Evolutionary conservation across 92 coral and sea anemone species (phyloP), one percentile per base, ranked within the genome.

Genomic region (Heteractis magnifica): DNA sequence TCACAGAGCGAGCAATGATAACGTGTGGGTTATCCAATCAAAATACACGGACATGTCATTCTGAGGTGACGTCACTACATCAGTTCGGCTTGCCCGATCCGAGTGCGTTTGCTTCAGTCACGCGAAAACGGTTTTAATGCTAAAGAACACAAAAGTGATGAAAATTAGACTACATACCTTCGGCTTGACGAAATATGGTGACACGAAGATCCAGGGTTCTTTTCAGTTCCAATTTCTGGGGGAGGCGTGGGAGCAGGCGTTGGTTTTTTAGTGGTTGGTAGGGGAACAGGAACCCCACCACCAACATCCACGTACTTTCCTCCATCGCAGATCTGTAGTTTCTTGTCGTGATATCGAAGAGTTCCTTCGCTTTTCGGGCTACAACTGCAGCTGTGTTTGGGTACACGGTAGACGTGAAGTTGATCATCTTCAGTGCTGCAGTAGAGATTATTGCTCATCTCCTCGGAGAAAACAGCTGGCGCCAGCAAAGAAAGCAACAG

Each of bases 311-410:
- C 86, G 56, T 58, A 86, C 19, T 65, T 53, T 13, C 26, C 80
- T 80, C 89, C 89, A n/a, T 86, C 21, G 34, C 89, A 86, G 75
- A 81, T 81, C 16, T 86, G 85, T 10, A 86, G 75, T 10, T 60
- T 76, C 49, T 86, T 65, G 82, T 86, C 81, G 73, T 21, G 72
- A 26, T 81, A 86, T 10, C 89, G 89, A 20, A 86, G 82, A 14
- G 72, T 51, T 64, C 89, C 89, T 21, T 81, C 78, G 49, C 68
- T 81, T 20, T 81, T 60, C 48, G 79, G 51, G 52, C 75, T 75
- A 72, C 89, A 86, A 6, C 79, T 60, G 51, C 89, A 86, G 55
- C 50, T 76, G 49, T 80, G 83, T 55, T 56, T 75, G 50, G 85
- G 81, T 49, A 81, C 85, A 59, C 89, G 78, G 77, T 86, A 86